Conservation (phyloP, 2,888 invertebrate species). For the Philopedon plagiatum region DNA sequence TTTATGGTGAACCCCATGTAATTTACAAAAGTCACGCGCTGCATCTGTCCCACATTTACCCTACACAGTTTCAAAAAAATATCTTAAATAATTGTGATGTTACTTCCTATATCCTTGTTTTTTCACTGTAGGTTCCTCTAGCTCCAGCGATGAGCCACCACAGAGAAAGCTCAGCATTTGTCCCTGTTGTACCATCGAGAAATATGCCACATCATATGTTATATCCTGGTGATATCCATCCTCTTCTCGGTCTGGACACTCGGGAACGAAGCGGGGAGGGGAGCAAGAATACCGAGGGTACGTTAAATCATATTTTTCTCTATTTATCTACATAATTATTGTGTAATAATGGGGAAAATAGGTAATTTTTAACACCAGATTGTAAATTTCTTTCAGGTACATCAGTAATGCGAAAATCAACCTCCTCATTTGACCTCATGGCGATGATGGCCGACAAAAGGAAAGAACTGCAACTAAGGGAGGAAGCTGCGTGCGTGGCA, state of each 20-base stretch:
- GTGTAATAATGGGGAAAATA: no score
- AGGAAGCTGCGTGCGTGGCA: conserved; percentile 74
- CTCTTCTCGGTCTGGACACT: conserved; percentile 71
- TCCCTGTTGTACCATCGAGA: conserved; percentile 88
- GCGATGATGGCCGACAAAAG: conserved; percentile 93
- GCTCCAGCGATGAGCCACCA: conserved; percentile 69
- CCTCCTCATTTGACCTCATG: conserved; percentile 81
- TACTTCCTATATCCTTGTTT: not conserved
- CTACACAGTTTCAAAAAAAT: not conserved
- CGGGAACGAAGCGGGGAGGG: conserved; percentile 41
- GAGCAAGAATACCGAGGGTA: conserved; percentile 48
- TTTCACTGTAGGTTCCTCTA: conserved; percentile 35
- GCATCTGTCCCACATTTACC: no score
- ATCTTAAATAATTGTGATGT: not conserved
- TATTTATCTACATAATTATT: no score
- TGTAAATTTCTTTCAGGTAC: conserved; percentile 1
- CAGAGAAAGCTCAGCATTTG: conserved; percentile 88
- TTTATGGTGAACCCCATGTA: no score
- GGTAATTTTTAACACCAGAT: no score
- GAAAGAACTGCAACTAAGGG: conserved; percentile 83
- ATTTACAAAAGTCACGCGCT: no score
- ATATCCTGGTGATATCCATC: conserved; percentile 80
- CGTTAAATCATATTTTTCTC: no score
- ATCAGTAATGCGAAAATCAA: conserved; percentile 70
- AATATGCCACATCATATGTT: conserved; percentile 78